phyloP scores from a whole-genome alignment of 1,140 invertebrate genomes.

The Meloidogyne floridensis region DNA sequence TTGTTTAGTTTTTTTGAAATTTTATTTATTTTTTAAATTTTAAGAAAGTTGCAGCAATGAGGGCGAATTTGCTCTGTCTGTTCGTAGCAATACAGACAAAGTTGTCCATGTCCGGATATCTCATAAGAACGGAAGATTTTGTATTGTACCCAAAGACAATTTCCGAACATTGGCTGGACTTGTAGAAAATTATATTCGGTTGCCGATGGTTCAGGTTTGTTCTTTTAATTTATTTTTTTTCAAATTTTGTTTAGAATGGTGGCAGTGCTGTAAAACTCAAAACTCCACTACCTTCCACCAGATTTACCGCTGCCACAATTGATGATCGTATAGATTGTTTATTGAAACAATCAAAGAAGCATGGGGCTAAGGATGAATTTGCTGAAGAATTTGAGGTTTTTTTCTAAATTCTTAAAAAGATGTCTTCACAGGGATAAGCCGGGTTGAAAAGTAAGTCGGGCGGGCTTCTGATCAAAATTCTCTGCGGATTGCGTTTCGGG shows the following conservation, averaged over 20 bases:
- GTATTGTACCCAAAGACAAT: constrained; percentile 44
- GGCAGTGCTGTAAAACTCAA: constrained; percentile 36
- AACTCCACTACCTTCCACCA: constrained; percentile 39
- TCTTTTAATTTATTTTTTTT: not conserved
- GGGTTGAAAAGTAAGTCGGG: no score
- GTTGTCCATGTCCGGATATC: constrained; percentile 54
- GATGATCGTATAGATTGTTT: constrained; percentile 54
- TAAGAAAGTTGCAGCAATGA: constrained; percentile 24
- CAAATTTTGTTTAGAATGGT: constrained; percentile 19
- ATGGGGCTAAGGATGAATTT: constrained; percentile 49
- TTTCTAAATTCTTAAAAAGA: no score
- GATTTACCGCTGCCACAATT: constrained; percentile 51
- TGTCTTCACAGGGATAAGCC: no score
- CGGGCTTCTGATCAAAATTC: no score
- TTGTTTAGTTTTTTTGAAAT: not conserved
- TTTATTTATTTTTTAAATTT: not conserved
- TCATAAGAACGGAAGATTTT: constrained; percentile 47
- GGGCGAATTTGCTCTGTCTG: constrained; percentile 53
- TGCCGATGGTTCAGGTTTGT: constrained; percentile 48
- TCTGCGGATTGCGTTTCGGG: no score
- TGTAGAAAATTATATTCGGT: constrained; percentile 46
- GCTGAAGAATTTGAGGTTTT: constrained; percentile 51
- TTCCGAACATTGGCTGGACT: constrained; percentile 44
- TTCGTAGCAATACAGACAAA: constrained; percentile 44
- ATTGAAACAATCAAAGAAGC: constrained; percentile 27